Evolutionary conservation across 2,797 vertebrate genomes (phyloP).

Genomic region (Salarias fasciatus): DNA sequence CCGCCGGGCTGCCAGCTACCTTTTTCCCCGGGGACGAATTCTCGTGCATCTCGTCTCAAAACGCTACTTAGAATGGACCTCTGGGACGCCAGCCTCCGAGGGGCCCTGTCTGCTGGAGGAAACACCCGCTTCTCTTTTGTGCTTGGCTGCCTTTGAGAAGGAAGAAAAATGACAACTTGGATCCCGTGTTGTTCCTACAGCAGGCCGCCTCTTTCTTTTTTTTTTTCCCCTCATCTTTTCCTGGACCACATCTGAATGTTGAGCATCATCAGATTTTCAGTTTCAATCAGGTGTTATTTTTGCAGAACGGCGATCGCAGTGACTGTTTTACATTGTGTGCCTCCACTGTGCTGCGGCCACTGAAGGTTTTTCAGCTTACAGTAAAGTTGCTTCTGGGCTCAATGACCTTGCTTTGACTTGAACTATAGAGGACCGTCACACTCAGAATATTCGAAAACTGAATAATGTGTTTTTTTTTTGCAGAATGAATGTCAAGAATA

Average conservation of each 20-base stretch:
- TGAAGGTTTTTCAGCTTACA: background rate
- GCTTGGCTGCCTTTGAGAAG: slow-evolving; percentile 32
- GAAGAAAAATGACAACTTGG: slow-evolving; percentile 40
- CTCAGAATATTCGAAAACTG: too few relatives aligned
- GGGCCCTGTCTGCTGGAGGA: slow-evolving; percentile 44
- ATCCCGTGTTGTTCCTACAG: slow-evolving; percentile 12
- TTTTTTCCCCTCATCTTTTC: too few relatives aligned
- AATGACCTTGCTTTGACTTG: background rate
- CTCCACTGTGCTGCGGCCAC: background rate
- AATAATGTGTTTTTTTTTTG: too few relatives aligned
- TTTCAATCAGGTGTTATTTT: background rate
- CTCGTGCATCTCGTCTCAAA: slow-evolving; percentile 64
- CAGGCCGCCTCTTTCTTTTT: background rate
- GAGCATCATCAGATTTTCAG: background rate
- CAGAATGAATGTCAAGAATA: too few relatives aligned
- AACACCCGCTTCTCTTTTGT: slow-evolving; percentile 38
- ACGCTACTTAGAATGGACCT: slow-evolving; percentile 63
- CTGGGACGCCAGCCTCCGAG: slow-evolving; percentile 57
- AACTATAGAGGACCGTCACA: background rate
- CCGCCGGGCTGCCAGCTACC: slow-evolving; percentile 60
- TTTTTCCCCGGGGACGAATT: slow-evolving; percentile 60
- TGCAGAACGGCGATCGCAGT: background rate
- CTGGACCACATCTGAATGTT: slow-evolving; percentile 3
- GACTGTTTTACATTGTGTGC: background rate
- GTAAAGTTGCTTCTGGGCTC: background rate